Base-by-base conservation (phyloP, 1,140 invertebrate species). In the Orchestia grillus region DNA sequence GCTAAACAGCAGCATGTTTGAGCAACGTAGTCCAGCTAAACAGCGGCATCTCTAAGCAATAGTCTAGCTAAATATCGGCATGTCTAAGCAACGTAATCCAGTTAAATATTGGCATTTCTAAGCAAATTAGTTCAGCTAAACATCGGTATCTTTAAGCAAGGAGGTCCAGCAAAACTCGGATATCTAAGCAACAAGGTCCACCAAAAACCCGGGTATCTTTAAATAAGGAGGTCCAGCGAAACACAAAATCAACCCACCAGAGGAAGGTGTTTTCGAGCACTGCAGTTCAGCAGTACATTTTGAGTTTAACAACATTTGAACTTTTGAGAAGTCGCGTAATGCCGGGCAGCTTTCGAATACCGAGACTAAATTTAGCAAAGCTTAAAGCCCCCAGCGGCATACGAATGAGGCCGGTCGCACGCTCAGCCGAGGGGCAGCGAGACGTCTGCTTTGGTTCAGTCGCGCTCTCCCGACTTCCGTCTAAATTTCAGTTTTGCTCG, bases 361-460 rank as follows among this genome's bases (percentile, higher is more conserved):
- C 88, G 88, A 90, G 88, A 90, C 88, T 90, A 90, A 90, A 90
- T 90, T 90, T 90, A 90, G 88, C n/a, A 44, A 90, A 90, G 88
- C 88, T 90, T 42, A 44, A n/a, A 90, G 88, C 88, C 88, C 3
- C 43, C 6, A 4, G 28, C 88, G 88, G 88, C n/a, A 90, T 90
- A 44, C 43, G 15, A 90, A 90, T 90, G 41, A 90, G 62, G 62
- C 62, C 62, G 62, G 62, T 77, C 62, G 62, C 62, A 77, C 11
- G 28, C 36, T 36, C 1, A 15, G 36, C 62, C 36, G 11, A 28
- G 62, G 62, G 11, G 15, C 62, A 36, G 62, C 11, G 36, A 36
- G 62, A 77, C 62, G 36, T 77, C 62, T 19, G 62, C 62, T 77
- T 77, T 28, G 28, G 62, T 28, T 3, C 62, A 23, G 15, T 28